These are phyloP conservation scores for Epizoanthus stellaris DNA, from an alignment of 92 coral and sea anemone species.

Conservation along the genomic window DNA sequence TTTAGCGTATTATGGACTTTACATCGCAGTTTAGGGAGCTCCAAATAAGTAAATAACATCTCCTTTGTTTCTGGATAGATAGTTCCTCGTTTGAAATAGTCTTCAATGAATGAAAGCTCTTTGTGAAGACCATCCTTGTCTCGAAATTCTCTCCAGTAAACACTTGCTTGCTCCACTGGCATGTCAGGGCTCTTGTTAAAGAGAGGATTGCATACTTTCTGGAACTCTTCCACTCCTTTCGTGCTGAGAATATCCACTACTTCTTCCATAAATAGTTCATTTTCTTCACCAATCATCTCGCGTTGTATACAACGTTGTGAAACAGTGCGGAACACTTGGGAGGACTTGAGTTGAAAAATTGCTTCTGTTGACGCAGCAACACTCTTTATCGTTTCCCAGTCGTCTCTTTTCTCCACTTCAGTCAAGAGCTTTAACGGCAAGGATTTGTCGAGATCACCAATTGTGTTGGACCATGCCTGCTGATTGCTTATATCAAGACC, in stretches of 20 bases:
- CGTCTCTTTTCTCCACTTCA: conserved; percentile 13
- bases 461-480: neutral
- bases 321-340: conserved; percentile 28
- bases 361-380: conserved; percentile 4
- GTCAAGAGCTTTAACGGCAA: neutral
- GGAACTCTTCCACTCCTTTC: conserved; percentile 33
- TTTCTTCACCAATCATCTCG: conserved; percentile 3
- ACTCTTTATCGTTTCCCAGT: neutral
- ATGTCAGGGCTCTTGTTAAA: conserved; percentile 4
- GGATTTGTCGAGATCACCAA: neutral
- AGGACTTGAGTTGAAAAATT: neutral
- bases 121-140: conserved; percentile 38
- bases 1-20: conserved; percentile 59
- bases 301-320: conserved; percentile 7
- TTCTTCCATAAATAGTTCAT: conserved; percentile 1
- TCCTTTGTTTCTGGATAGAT: conserved; percentile 18
- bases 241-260: neutral
- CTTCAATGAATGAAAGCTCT: conserved; percentile 61
- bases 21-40: conserved; percentile 51
- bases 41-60: conserved; percentile 55
- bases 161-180: neutral
- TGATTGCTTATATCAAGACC: conserved; percentile 10
- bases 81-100: conserved; percentile 20
- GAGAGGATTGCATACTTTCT: conserved; percentile 35
- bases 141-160: conserved; percentile 31